Evolutionary conservation across 1,140 invertebrate species (phyloP), one percentile per base, ranked within the genome.

Genomic region (Drosophila melanogaster): DNA sequence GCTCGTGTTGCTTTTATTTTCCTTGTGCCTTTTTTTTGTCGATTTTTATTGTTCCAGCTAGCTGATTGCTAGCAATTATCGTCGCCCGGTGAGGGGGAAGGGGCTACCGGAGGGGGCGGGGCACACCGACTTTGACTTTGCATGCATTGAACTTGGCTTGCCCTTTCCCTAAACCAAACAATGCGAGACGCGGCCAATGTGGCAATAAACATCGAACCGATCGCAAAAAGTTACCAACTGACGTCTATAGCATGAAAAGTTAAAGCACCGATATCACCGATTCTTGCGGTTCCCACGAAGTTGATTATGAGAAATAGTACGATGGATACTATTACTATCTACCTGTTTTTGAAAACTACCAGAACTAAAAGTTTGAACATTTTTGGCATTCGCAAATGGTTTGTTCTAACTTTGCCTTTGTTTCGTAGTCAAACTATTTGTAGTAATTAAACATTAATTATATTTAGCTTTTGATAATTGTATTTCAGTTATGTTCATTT

Each of bases 41-140:
- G 54, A 38, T 40, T 75, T 66, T 66, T 76, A 62, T 64, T 79
- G 71, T 79, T 84, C 80, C 80, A 84, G 59, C 80, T 76, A 67
- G 71, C 44, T 81, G 77, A 81, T 76, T 77, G 58, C 74, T 59
- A 58, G 55, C 74, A 75, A 70, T 86, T 81, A 77, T 74, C 33
- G 60, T 51, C 56, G 57, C 61, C 59, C 47, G 56, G n/a, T 22
- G 47, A 6, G 47, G 43, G 15, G 17, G 44, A 26, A 19, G 11
- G n/a, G 35, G 38, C 15, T 14, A 17, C 6, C 14, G 38, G 55
- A 33, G 30, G 24, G 47, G 35, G n/a, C 35, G 35, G 47, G 56
- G 47, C 33, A 19, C 24, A 37, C 47, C 41, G 72, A 77, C 73
- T 77, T 77, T 77, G 74, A 76, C 73, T 77, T 77, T 77, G 62